Conservation (phyloP, 2,888 invertebrate species). For the Scaptomyza flava region DNA sequence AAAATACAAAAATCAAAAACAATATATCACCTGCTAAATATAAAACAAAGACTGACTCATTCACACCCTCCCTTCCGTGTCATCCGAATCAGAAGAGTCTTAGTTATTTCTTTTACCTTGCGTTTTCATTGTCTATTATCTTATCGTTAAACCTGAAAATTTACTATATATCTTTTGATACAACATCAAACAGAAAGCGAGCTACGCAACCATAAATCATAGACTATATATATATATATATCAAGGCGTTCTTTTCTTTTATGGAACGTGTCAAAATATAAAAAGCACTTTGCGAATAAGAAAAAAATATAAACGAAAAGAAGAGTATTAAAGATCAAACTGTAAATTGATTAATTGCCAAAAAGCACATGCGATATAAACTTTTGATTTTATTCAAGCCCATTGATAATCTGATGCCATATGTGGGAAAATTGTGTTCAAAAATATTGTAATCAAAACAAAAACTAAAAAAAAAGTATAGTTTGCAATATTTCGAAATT, state of each 20-base stretch:
- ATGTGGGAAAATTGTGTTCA: not conserved
- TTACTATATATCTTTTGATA: conserved; percentile 56
- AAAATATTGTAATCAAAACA: not conserved
- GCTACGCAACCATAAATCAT: conserved; percentile 61
- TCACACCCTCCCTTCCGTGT: not conserved
- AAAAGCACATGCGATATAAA: conserved; percentile 7
- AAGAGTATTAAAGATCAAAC: conserved; percentile 12
- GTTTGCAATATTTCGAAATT: conserved; percentile 37
- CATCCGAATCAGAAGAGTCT: conserved; percentile 31
- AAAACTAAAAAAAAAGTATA: not conserved
- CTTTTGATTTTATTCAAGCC: no score
- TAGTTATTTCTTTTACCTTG: not conserved
- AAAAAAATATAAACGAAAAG: not conserved
- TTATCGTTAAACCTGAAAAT: conserved; percentile 34
- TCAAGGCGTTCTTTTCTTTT: conserved; percentile 21
- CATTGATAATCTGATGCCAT: conserved; percentile 12
- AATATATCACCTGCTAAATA: conserved; percentile 13
- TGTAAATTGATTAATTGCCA: conserved; percentile 53
- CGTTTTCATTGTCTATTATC: conserved; percentile 28
- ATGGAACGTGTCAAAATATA: conserved; percentile 60
- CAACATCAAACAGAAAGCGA: conserved; percentile 66
- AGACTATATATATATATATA: conserved; percentile 2
- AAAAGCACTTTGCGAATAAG: conserved; percentile 19
- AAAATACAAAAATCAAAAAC: not conserved
- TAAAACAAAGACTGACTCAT: conserved; percentile 29